These are phyloP conservation scores for Horisme vitalbata DNA, from an alignment of 2,888 invertebrate genomes.

Conservation along the genomic window DNA sequence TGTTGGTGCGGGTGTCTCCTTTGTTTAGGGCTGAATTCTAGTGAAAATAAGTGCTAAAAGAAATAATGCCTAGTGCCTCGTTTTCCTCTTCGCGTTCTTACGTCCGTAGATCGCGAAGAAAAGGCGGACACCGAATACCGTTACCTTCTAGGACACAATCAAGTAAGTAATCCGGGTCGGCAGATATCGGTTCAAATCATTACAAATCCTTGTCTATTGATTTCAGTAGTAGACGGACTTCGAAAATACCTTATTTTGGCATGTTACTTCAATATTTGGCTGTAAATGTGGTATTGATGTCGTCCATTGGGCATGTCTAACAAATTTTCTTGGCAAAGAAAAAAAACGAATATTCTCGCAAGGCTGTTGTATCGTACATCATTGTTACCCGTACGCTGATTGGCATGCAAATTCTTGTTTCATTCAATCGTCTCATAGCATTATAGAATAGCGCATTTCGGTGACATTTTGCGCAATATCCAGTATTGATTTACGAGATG, in stretches of 20 bases:
- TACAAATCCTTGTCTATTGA: constrained; percentile 37
- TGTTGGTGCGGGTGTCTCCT: constrained; percentile 91
- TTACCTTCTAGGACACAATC: constrained; percentile 91
- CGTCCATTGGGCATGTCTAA: constrained; percentile 5
- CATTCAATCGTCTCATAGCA: constrained; percentile 49
- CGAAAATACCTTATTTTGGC: constrained; percentile 1
- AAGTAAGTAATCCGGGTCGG: constrained; percentile 86
- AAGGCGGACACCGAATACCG: constrained; percentile 94
- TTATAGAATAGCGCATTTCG: constrained; percentile 67
- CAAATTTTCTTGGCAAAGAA: constrained; percentile 22
- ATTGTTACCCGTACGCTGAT: constrained; percentile 63
- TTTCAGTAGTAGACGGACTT: constrained; percentile 32
- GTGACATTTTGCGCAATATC: constrained; percentile 80
- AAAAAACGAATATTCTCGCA: constrained; percentile 41
- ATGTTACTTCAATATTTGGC: background rate
- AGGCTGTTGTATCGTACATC: constrained; percentile 57
- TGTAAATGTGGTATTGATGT: constrained; percentile 1
- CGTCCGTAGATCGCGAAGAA: constrained; percentile 95
- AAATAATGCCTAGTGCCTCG: constrained; percentile 97
- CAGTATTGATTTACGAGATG: constrained; percentile 75
- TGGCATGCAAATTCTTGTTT: constrained; percentile 62
- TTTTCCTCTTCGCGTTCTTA: constrained; percentile 96
- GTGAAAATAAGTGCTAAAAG: constrained; percentile 80
- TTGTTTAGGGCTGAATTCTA: constrained; percentile 87
- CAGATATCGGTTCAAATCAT: constrained; percentile 66